Base-by-base conservation (phyloP, 2,888 invertebrate species). In the Drepana falcataria region DNA sequence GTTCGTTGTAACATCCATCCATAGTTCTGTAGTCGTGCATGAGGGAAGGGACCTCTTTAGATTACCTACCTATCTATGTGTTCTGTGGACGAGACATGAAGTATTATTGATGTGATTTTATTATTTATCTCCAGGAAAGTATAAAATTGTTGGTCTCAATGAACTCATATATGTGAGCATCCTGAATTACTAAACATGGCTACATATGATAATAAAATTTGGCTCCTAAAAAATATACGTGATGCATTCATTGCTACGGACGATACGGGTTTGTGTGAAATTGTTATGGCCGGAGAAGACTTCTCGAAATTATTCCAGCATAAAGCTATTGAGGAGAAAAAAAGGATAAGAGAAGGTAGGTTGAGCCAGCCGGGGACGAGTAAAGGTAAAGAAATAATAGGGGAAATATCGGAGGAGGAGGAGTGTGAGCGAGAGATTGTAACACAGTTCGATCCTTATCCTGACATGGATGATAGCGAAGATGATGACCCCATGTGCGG, bases 211-310 rank as follows among this genome's bases (percentile, higher is more conserved):
- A 97, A 98, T 86, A 95, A 95, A 83, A 95, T 96, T 71, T 98
- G 98, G 96, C 92, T 99, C 51, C 92, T 98, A 53, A 96, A 97
- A 58, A 97, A 98, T 85, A 97, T 98, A 65, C 93, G 97, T 56
- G 97, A 98, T 84, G 97, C 98, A 6, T 99, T 98, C 85, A 96
- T 98, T 77, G 96, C 97, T 35, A 97, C 97, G 35, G 98, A 99
- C 89, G 98, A 98, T 85, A 97, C 98, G 69, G 96, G 98, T 56
- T 95, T 97, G 92, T 97, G 97, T 83, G 98, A 98, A 84, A 93
- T 96, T 73, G 96, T 98, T 54, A 97, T 98, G 95, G 93, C 95
- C 41, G 95, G 95, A 54, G 97, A 97, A 79, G 94, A 96, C 84
- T 92, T 95, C 68, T 95, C 96, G 55, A 91, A 90, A 80, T 81